Evolutionary conservation across 2,797 vertebrate genomes (phyloP).

Genomic region (Aselliscus stoliczkanus): DNA sequence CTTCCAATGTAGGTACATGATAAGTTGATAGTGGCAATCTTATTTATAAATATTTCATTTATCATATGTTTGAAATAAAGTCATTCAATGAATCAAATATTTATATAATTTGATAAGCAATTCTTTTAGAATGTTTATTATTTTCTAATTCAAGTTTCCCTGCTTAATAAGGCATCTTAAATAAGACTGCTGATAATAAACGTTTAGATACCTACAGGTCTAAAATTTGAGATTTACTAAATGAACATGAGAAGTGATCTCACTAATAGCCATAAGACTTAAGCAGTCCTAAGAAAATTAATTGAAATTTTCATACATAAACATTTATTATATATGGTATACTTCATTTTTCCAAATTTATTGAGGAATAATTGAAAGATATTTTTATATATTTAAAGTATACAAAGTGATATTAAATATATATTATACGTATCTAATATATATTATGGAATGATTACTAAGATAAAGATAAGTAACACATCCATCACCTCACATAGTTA

Average conservation of each 20-base stretch:
- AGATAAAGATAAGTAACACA: neutral
- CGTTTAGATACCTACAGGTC: neutral
- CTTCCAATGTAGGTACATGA: neutral
- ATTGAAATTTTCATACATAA: neutral
- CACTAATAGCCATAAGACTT: neutral
- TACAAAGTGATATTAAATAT: neutral
- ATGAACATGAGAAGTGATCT: neutral
- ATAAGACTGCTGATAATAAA: neutral
- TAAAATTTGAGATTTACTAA: neutral
- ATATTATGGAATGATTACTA: neutral
- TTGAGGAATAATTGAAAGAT: neutral
- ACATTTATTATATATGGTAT: neutral
- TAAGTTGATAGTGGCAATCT: neutral
- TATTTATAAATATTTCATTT: neutral
- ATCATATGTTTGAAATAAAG: neutral
- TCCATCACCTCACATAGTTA: neutral
- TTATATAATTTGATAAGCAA: neutral
- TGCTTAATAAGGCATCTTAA: neutral
- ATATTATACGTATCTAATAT: neutral
- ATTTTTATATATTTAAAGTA: neutral
- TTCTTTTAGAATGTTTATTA: neutral
- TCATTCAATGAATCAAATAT: neutral
- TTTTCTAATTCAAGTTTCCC: neutral
- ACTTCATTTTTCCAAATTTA: neutral
- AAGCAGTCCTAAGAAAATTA: neutral